Evolutionary conservation across 2,888 invertebrate species (phyloP), one percentile per base, ranked within the genome.

Genomic region (Blastobasis adustella): DNA sequence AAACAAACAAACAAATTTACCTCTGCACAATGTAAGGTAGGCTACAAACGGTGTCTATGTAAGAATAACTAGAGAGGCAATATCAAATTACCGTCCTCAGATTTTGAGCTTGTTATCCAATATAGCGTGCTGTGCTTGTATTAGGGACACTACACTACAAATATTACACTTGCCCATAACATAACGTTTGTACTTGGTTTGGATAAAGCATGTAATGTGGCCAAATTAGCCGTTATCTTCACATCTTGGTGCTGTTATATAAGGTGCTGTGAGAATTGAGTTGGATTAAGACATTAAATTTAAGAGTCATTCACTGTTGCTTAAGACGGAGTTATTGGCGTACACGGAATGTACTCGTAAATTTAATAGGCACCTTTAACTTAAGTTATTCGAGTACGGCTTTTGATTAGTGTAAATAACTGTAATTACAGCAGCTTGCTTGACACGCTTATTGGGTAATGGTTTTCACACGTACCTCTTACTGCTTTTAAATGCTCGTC

Each of bases 41-140:
- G 46, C 51, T 45, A 49, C 49, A 50, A 49, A 54, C 42, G 47
- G 50, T 58, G 63, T 57, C 54, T 54, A 48, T 51, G 55, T 54
- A 59, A 58, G 23, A 23, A 23, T 23, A 23, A 23, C 23, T 23
- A 23, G 23, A 49, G 54, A 6, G 2, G 40, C 47, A 23, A 40
- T 58, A 53, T 56, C 54, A 48, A 53, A 52, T 60, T 59, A 48
- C 61, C 61, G 58, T 54, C 58, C 57, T 58, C 60, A 46, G 56
- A 53, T 57, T 54, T 57, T 57, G 49, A 37, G 56, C 57, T 64
- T 63, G 61, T 66, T 66, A 60, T 59, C 56, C 53, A 55, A 63
- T 62, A 61, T 66, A 59, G 67, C 67, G 58, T 70, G 66, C 55
- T 64, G 53, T 50, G 58, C 57, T 58, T 58, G 58, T 65, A 66